Base-by-base conservation (phyloP, 2,797 vertebrate species). In the Eutrigla gurnardus region DNA sequence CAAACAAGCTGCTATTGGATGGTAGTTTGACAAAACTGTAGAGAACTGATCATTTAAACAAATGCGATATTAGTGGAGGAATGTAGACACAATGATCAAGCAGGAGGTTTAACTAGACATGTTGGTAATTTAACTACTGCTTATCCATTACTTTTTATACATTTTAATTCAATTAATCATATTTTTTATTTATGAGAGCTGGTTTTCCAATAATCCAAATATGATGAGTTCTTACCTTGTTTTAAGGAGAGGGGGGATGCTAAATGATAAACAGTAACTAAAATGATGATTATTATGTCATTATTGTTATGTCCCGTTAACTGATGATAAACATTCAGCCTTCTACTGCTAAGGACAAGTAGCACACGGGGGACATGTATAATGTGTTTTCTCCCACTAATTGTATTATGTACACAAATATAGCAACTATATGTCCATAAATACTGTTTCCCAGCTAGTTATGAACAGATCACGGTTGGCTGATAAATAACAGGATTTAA, bases 301-400 rank as follows among this genome's bases (percentile, higher is more conserved):
- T 25, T 25, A n/a, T n/a, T 3, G 0, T 46, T 25, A 17, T 50
- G 17, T n/a, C 25, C 15, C 39, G 15, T 39, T 63, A 17, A 50
- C 18, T 25, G 1, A 39, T 17, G 10, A 63, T 55, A 43, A 37
- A 14, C 2, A 32, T 33, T 37, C 2, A 36, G 45, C 67, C 55
- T 62, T 45, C 13, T 14, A 12, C 32, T 13, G 7, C 32, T 45
- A 46, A 50, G 5, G 58, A 65, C 46, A 47, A 18, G 3, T 25
- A 62, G 37, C 18, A 49, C 18, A 47, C n/a, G 5, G 25, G 25
- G 35, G 14, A 57, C 33, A 75, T 37, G 36, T 52, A 11, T 47
- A 72, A 11, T 49, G 14, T 65, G 35, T 37, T 55, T 17, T 67
- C 18, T 46, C 40, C 62, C 39, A 45, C 42, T 39, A 45, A 69